Percentiles rank a stretch among this genome's conserved stretches.
phyloP scores from a whole-genome alignment of 2,113 vertebrate genomes.

The Eurypyga helias region DNA sequence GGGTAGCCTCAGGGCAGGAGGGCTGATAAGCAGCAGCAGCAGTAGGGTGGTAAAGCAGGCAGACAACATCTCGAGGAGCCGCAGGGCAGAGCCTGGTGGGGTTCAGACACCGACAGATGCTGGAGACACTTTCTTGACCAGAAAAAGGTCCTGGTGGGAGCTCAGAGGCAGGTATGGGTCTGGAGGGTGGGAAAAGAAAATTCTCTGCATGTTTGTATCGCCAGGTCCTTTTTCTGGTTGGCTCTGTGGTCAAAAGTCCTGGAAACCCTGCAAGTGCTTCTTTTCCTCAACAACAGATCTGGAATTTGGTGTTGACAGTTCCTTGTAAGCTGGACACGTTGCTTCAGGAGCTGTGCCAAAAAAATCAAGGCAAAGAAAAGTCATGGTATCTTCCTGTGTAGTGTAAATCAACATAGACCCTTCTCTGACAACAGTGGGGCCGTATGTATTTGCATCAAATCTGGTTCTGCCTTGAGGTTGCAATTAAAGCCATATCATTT shows the following conservation, averaged over 20 bases:
- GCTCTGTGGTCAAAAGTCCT: not conserved
- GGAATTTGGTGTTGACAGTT: not conserved
- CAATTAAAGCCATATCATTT: not conserved
- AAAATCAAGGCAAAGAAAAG: not conserved
- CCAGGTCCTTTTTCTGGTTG: rapidly evolving
- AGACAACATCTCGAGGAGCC: not conserved
- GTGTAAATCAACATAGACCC: not conserved
- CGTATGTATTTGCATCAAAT: not conserved
- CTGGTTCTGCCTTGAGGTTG: not conserved
- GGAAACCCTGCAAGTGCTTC: not conserved
- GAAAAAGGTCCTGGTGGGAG: not conserved
- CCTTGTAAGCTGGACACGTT: not conserved
- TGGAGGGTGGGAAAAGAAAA: not conserved
- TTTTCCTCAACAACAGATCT: not conserved
- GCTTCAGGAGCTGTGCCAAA: not conserved
- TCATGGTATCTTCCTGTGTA: not conserved
- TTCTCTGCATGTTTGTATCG: not conserved
- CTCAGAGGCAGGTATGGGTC: not conserved
- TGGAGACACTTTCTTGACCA: not conserved
- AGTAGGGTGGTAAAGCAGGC: not conserved
- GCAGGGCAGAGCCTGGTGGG: not conserved
- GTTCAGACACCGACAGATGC: not conserved
- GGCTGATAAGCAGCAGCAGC: conserved; percentile 42
- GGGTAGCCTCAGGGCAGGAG: conserved; percentile 17
- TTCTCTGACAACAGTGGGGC: not conserved